A percentile compares a stretch with the other conserved stretches of the same genome.
Conservation (phyloP, 2,888 invertebrate genomes). For the Eutolmus rufibarbis region DNA sequence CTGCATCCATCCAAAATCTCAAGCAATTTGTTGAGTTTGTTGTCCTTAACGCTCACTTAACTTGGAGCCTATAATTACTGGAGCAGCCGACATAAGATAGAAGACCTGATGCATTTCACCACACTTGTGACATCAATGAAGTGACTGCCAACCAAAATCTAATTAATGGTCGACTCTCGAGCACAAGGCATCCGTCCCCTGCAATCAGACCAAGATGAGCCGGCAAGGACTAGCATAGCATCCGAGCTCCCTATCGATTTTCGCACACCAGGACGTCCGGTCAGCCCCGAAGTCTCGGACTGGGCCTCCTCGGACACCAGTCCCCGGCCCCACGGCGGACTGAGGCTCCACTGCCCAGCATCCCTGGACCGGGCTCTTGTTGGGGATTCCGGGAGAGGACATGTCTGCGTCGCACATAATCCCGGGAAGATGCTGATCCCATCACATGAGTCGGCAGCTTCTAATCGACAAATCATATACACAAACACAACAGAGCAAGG, state of each 20-base stretch:
- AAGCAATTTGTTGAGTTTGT: background rate
- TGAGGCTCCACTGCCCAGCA: background rate
- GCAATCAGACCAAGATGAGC: conserved; percentile 15
- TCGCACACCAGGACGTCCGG: conserved; percentile 2
- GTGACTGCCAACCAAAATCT: conserved; percentile 22
- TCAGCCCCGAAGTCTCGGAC: background rate
- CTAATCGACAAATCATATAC: conserved; percentile 22
- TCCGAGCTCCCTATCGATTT: conserved; percentile 16
- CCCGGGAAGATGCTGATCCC: background rate
- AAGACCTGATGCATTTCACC: conserved; percentile 16
- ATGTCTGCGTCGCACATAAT: background rate
- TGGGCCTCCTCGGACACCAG: background rate
- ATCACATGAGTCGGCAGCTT: background rate
- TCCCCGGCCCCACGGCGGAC: background rate
- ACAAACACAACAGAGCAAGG: background rate
- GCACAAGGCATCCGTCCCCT: background rate
- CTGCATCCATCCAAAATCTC: background rate
- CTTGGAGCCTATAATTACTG: conserved; percentile 16
- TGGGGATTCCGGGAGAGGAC: background rate
- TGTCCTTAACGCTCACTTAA: background rate
- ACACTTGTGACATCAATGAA: conserved; percentile 31
- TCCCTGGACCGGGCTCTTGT: background rate
- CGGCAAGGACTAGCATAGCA: background rate
- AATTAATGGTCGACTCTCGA: conserved; percentile 6
- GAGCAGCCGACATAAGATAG: background rate